Conservation (phyloP, 2,797 vertebrate genomes). For the Karalla daura region DNA sequence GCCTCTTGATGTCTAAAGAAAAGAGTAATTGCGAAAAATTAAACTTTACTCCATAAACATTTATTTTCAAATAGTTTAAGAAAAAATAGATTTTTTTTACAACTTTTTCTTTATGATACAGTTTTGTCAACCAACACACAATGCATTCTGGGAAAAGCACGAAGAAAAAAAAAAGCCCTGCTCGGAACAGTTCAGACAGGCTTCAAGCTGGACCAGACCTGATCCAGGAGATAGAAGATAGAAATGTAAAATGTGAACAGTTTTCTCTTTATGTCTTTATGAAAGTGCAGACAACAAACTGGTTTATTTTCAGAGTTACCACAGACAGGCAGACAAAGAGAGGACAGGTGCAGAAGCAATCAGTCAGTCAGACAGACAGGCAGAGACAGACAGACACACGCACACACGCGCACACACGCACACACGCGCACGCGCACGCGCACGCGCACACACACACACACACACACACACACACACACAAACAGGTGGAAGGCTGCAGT, state of each 20-base stretch:
- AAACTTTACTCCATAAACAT: conserved; percentile 70
- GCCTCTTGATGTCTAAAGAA: too few species aligned
- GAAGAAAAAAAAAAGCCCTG: background rate
- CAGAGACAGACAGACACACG: background rate
- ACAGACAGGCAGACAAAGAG: background rate
- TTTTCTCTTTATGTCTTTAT: conserved; percentile 11
- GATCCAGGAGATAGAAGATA: background rate
- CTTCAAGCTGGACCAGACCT: background rate
- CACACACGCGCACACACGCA: background rate
- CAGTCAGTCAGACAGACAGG: too few species aligned
- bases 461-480: background rate
- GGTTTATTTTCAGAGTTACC: conserved; percentile 60
- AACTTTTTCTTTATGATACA: conserved; percentile 60
- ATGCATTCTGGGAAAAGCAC: conserved; percentile 28
- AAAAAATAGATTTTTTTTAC: conserved; percentile 77
- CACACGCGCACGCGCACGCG: background rate
- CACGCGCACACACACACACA: background rate
- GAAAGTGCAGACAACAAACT: conserved; percentile 49
- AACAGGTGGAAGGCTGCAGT: background rate
- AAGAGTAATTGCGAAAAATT: background rate
- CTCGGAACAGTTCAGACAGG: background rate
- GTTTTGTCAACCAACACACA: conserved; percentile 44
- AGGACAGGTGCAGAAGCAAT: too few species aligned
- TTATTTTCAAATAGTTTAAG: conserved; percentile 78
- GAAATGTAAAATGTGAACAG: conserved; percentile 2